Base-by-base conservation (phyloP, 2,888 invertebrate genomes). In the Heterodera filipjevi region DNA sequence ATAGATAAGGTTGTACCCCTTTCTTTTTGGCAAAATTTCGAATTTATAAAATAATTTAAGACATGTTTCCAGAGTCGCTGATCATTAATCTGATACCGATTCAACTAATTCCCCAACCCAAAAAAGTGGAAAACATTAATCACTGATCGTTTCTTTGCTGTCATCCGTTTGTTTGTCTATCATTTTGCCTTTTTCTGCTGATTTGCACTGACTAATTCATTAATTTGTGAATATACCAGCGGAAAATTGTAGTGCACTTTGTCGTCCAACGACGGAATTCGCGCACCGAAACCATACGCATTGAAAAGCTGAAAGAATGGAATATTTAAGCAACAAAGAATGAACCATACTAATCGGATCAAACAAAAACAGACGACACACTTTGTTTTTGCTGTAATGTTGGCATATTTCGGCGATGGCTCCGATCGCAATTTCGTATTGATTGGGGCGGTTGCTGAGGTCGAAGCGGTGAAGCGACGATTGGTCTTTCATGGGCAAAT, bases 221-320 rank as follows among this genome's bases (percentile, higher is more conserved):
- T 27, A 19, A 22, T 53, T 53, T 79, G 14, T 33, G 6, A 39
- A 39, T 39, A 14, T 49, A 86, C 86, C 82, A 86, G 75, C 10
- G 86, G 85, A 89, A 81, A 89, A 82, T 82, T 90, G 86, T 85
- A 83, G 77, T 85, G 86, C 44, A 82, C 84, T 70, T 81, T 77
- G 35, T 84, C 83, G 27, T 91, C 91, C 32, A 75, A 35, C 78
- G 90, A 89, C 2, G 91, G 91, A 22, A 92, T 83, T 80, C 90
- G 89, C 1, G 91, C 92, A 27, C 92, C 92, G 88, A 92, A 92
- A 6, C 92, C 91, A 75, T 91, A 78, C 14, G 77, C 53, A 78
- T 64, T 75, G 68, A 75, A 59, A n/a, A 75, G 46, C 75, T 75
- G 46, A 22, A 35, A 33, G n/a, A 27, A 35, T 30, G 33, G 30